These are phyloP conservation scores for Meles meles DNA, from an alignment of 2,113 vertebrate species.

Conservation along the genomic window DNA sequence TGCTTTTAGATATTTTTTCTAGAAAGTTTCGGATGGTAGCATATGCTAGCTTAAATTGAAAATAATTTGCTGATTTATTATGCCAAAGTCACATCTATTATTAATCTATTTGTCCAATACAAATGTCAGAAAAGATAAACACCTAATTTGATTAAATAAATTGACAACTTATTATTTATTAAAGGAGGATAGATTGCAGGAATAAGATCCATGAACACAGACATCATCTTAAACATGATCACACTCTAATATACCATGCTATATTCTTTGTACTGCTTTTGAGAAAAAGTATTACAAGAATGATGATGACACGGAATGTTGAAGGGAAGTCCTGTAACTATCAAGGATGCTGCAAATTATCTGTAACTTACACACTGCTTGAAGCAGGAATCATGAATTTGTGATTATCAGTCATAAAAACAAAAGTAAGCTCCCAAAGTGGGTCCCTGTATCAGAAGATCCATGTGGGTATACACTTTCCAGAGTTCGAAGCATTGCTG, in stretches of 20 bases:
- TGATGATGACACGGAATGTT: neutral
- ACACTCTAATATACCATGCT: neutral
- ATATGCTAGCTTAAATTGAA: slow-evolving; percentile 36
- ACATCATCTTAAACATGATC: neutral
- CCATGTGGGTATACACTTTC: neutral
- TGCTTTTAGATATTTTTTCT: neutral
- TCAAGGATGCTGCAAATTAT: neutral
- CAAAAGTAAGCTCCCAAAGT: neutral
- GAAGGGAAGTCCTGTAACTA: neutral
- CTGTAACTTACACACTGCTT: neutral
- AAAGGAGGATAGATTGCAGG: neutral
- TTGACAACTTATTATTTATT: slow-evolving; percentile 45
- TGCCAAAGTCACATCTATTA: slow-evolving; percentile 14
- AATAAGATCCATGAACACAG: neutral
- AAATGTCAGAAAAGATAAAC: slow-evolving; percentile 51
- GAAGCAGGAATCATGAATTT: neutral
- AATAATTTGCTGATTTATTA: slow-evolving; percentile 54
- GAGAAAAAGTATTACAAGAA: neutral
- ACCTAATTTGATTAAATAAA: slow-evolving; percentile 52
- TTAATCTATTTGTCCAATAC: slow-evolving; percentile 33
- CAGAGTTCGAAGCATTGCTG: neutral
- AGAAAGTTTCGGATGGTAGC: neutral
- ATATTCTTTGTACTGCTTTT: neutral
- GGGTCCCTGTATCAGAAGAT: neutral
- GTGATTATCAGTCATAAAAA: neutral